Percentiles rank a stretch among this genome's conserved stretches.
Conservation (phyloP, 2,113 vertebrate species). For the Podarcis raffonei region DNA sequence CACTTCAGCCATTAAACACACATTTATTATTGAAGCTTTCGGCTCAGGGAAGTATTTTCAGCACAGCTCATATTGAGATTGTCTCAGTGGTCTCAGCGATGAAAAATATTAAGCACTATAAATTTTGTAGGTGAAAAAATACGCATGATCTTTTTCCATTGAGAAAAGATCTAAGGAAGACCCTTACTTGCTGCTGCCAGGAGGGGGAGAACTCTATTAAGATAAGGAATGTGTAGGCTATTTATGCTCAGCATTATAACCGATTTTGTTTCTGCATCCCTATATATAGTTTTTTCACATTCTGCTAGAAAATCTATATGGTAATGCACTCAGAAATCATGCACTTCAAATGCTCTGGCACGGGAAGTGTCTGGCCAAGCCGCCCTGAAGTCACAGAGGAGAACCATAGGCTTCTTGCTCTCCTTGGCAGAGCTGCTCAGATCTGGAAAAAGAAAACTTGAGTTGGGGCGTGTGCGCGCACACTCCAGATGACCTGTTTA, state of each 20-base stretch:
- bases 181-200: background rate
- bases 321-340: background rate
- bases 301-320: background rate
- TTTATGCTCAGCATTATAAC: background rate
- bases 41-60: background rate
- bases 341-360: background rate
- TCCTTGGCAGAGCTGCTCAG: background rate
- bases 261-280: background rate
- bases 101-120: background rate
- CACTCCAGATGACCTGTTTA: too few species aligned
- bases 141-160: background rate
- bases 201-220: background rate
- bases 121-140: background rate
- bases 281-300: background rate
- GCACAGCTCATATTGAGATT: background rate
- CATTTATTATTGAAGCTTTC: constrained; percentile 13
- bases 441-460: background rate
- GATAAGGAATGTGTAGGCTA: background rate
- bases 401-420: background rate
- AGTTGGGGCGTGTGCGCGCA: too few species aligned
- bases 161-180: too few species aligned
- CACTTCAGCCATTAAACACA: constrained; percentile 9
- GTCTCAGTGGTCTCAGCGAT: background rate
- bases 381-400: background rate
- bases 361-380: background rate